Percentiles rank a stretch among this genome's conserved stretches.
These are phyloP conservation scores for Panthera leo DNA, from an alignment of 2,113 vertebrate species.

Conservation along the genomic window DNA sequence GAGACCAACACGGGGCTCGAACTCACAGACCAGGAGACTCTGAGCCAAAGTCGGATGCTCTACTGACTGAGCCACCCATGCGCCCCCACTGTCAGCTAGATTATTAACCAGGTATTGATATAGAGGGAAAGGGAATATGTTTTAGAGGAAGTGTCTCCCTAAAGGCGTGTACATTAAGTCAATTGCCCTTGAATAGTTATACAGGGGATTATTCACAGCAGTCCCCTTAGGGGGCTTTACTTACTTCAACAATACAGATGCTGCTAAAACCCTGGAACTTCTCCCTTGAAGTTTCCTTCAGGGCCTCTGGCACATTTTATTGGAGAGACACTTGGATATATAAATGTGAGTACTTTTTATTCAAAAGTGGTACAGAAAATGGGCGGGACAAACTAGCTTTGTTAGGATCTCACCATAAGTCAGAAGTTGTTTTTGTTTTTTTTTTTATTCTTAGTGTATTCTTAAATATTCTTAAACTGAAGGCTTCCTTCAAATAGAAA, in stretches of 20 bases:
- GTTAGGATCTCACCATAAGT: neutral
- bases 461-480: slow-evolving; percentile 10
- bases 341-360: neutral
- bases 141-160: neutral
- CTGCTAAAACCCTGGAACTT: neutral
- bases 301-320: neutral
- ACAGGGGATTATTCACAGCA: neutral
- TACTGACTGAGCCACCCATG: too few species aligned
- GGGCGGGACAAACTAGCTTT: neutral
- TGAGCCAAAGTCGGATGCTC: too few species aligned
- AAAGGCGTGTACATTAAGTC: neutral
- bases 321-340: neutral
- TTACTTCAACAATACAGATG: neutral
- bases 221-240: neutral
- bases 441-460: neutral
- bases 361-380: slow-evolving; percentile 46
- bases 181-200: neutral
- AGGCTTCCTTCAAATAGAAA: slow-evolving; percentile 21
- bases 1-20: too few species aligned
- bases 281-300: neutral
- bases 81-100: neutral
- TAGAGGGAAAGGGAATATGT: neutral
- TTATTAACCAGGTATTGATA: neutral
- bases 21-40: too few species aligned
- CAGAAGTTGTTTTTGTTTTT: neutral